phyloP scores from a whole-genome alignment of 2,797 vertebrate species.

The Cyprinella venusta region DNA sequence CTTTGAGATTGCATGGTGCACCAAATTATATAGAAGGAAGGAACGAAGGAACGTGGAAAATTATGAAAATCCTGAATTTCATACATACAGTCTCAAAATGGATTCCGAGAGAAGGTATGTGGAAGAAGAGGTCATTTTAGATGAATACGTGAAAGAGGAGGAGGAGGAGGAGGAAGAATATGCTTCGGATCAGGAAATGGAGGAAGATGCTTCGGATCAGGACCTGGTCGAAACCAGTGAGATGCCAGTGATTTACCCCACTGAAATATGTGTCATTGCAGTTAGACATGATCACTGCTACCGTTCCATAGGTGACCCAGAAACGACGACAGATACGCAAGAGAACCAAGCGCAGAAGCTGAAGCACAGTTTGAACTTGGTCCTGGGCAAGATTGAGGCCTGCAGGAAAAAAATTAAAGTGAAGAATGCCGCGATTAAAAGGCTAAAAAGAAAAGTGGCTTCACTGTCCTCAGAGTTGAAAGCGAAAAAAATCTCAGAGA shows the following conservation, averaged over 20 bases:
- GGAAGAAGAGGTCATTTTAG: neutral
- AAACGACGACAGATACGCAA: neutral
- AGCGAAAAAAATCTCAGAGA: neutral
- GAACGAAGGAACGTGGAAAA: neutral
- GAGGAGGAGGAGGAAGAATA: neutral
- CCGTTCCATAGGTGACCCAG: neutral
- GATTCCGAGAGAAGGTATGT: neutral
- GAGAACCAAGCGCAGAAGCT: neutral
- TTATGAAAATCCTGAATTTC: neutral
- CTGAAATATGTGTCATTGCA: constrained; percentile 1
- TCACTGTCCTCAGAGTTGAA: neutral
- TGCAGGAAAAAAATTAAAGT: neutral
- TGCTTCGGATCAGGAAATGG: neutral
- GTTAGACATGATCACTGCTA: constrained; percentile 29
- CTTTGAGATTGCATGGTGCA: neutral
- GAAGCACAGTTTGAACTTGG: neutral
- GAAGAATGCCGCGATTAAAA: constrained; percentile 2
- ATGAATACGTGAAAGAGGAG: neutral
- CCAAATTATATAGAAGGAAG: neutral
- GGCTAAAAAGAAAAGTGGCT: neutral
- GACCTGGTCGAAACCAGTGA: neutral
- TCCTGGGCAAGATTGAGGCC: neutral
- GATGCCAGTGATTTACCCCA: neutral
- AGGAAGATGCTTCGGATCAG: neutral
- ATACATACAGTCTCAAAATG: constrained; percentile 7